A percentile compares a stretch with the other conserved stretches of the same genome.
Evolutionary conservation across 2,113 vertebrate species (phyloP).

Genomic region (Cariama cristata): DNA sequence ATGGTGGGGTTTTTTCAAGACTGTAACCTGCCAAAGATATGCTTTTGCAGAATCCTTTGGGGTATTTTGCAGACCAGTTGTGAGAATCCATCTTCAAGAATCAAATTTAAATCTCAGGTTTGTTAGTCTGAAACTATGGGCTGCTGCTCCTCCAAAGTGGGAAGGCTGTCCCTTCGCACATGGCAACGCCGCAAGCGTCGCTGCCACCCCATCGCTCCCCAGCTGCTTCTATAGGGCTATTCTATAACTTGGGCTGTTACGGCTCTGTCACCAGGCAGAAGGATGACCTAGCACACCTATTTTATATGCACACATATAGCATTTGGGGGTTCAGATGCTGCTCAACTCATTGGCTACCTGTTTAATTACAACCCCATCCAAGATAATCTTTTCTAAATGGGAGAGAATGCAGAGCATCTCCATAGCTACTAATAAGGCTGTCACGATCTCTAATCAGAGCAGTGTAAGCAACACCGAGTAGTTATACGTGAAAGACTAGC

Average conservation of each 20-base stretch:
- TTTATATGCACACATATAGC: neutral
- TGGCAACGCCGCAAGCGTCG: neutral
- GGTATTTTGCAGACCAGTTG: neutral
- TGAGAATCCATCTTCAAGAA: neutral
- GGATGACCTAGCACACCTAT: neutral
- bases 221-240: neutral
- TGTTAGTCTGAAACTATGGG: neutral
- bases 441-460: neutral
- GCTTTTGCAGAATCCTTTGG: neutral
- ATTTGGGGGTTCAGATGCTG: neutral
- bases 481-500: fast-evolving
- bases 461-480: neutral
- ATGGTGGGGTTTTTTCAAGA: neutral
- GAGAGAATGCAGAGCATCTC: neutral
- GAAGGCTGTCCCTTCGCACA: neutral
- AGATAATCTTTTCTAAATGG: neutral
- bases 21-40: neutral
- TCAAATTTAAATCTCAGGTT: neutral
- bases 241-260: neutral
- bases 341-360: neutral
- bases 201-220: neutral
- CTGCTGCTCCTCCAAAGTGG: neutral
- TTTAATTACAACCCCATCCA: neutral
- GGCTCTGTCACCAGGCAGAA: neutral
- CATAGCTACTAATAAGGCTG: neutral